phyloP scores from a whole-genome alignment of 2,797 vertebrate genomes.

The Argentina silus region DNA sequence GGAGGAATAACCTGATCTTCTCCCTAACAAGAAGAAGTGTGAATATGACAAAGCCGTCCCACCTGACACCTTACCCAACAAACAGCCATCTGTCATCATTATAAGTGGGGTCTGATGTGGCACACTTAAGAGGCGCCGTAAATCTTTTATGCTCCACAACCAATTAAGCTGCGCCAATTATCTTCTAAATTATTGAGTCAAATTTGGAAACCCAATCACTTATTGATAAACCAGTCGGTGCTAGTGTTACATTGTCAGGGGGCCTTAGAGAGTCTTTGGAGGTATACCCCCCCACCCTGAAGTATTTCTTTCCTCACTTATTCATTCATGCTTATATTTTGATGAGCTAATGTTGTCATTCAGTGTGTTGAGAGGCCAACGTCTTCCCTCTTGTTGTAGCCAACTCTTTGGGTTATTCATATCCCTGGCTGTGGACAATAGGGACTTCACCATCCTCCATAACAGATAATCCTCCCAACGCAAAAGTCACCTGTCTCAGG shows the following conservation, averaged over 20 bases:
- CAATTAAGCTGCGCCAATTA: constrained; percentile 80
- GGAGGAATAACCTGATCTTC: constrained; percentile 73
- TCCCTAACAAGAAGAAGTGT: constrained; percentile 71
- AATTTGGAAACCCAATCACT: constrained; percentile 70
- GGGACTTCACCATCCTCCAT: constrained; percentile 71
- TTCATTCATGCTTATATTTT: constrained; percentile 70
- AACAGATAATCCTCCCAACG: constrained; percentile 70
- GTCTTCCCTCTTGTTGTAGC: constrained; percentile 41
- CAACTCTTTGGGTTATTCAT: constrained; percentile 57
- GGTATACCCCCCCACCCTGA: constrained; percentile 30
- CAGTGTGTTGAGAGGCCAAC: constrained; percentile 46
- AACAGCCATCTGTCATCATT: constrained; percentile 82
- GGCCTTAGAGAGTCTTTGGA: constrained; percentile 28
- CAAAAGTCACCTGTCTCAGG: constrained; percentile 79
- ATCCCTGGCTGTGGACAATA: constrained; percentile 56
- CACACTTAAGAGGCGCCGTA: constrained; percentile 75
- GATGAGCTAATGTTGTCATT: constrained; percentile 55
- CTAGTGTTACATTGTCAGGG: constrained; percentile 50
- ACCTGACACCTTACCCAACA: constrained; percentile 78
- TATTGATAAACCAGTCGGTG: constrained; percentile 59
- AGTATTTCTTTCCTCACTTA: constrained; percentile 54
- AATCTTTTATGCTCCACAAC: constrained; percentile 78
- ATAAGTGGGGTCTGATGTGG: constrained; percentile 78
- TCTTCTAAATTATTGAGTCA: constrained; percentile 78
- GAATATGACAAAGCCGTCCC: constrained; percentile 77